Evolutionary conservation across 2,888 invertebrate genomes (phyloP), one percentile per base, ranked within the genome.

Genomic region (Phalera bucephala): DNA sequence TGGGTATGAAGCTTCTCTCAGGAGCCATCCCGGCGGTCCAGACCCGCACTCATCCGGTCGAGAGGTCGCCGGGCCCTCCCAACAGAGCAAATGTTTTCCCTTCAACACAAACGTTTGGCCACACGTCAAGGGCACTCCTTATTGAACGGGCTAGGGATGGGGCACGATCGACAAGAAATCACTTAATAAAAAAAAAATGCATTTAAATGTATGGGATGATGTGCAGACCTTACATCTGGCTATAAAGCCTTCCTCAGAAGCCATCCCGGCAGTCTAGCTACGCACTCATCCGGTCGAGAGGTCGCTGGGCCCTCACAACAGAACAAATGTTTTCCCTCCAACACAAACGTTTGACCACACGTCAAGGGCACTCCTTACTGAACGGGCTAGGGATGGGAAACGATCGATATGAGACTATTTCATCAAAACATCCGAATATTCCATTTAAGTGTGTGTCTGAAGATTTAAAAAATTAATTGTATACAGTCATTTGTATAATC

Each of bases 221-320:
- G 17, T 17, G 17, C 17, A 17, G 5, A 17, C 17, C 17, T 17
- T 17, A 17, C 3, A 17, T 3, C 17, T 5, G 5, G 3, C 5
- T 17, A 3, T 17, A 17, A n/a, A n/a, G n/a, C n/a, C n/a, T n/a
- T n/a, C n/a, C n/a, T n/a, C n/a, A 17, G 17, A 5, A 3, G 17
- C 17, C 27, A 3, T 27, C 27, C 28, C n/a, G 29, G 19, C 6
- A 10, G 29, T 11, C 29, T 14, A 3, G 19, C 2, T 8, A 10
- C 36, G 45, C 66, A 61, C 69, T 74, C 70, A 58, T 52, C 51
- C 62, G 68, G 68, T 69, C 64, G 72, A 73, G 76, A 64, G 74
- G 72, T 73, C 70, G 66, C 27, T 33, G 40, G 50, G 66, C 64
- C 64, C 63, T 69, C 57, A 36, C 38, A 43, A 31, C 35, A 40